Evolutionary conservation across 2,888 invertebrate species (phyloP).

Genomic region (Phaedon cochleariae): DNA sequence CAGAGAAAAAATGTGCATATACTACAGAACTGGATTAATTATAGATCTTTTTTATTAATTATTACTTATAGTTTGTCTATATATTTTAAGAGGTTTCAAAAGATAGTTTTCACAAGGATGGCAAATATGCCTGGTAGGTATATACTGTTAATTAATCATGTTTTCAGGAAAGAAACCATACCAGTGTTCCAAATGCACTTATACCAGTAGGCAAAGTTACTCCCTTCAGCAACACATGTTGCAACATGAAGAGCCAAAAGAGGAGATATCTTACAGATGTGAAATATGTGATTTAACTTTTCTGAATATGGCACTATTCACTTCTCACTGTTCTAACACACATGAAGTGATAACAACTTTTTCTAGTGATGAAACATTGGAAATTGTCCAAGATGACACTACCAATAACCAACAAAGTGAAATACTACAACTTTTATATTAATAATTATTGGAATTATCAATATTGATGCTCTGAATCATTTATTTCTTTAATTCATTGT

Average conservation of each 20-base stretch:
- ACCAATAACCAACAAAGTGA: too few relatives aligned
- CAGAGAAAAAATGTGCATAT: too few relatives aligned
- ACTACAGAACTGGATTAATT: too few relatives aligned
- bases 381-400: not conserved
- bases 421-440: too few relatives aligned
- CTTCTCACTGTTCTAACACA: constrained; percentile 24
- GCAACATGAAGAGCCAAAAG: constrained; percentile 44
- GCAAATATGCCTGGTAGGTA: too few relatives aligned
- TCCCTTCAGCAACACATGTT: constrained; percentile 55
- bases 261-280: constrained; percentile 29
- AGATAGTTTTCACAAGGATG: too few relatives aligned
- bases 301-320: constrained; percentile 28
- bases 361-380: not conserved
- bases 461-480: too few relatives aligned
- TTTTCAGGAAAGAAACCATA: constrained; percentile 54
- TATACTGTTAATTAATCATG: not conserved
- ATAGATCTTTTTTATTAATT: too few relatives aligned
- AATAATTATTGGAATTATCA: too few relatives aligned
- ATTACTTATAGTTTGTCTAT: too few relatives aligned
- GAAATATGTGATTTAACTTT: constrained; percentile 33
- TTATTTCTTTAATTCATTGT: too few relatives aligned
- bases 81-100: too few relatives aligned
- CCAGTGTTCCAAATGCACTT: constrained; percentile 55
- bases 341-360: not conserved
- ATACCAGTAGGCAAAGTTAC: constrained; percentile 54